Evolutionary conservation across 64 coral and sea anemone genomes (phyloP), one percentile per base, ranked within the genome.

Genomic region (Astreopora myriophthalma): DNA sequence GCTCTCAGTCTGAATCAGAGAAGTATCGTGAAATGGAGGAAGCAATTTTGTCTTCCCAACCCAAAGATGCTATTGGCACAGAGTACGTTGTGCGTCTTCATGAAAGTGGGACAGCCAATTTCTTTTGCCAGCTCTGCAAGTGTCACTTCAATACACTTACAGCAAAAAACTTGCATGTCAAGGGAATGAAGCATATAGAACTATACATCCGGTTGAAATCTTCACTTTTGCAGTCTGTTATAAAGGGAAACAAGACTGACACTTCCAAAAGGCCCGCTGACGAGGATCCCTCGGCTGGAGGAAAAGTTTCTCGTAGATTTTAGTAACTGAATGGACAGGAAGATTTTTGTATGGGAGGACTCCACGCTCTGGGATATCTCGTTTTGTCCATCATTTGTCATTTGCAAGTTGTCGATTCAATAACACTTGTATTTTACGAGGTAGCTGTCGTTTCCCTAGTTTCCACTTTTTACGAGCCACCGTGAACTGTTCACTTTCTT

Each of bases 171-270:
- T 92, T 97, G 22, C 95, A 97, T 70, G 37, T 94, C 3, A 94
- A 97, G 65, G 90, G 91, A 61, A 94, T 94, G 87, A 97, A 94
- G 30, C 95, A 97, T 38, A 91, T 97, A 24, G 95, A 97, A 32
- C 69, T 94, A 60, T 97, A 94, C 61, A 86, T 97, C 5, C 92
- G 95, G 39, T 48, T 89, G 24, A 97, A 97, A 31, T 93, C 95
- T 10, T 86, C 88, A 13, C 38, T 97, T 12, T 48, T 97, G 5
- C 64, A 93, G 22, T 61, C 82, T 22, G 91, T 94, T 37, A 93
- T 97, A 32, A 84, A 60, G n/a, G 34, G 51, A 42, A 71, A 16
- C 0, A 78, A 80, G 49, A 13, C 19, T 34, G 63, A 72, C 24
- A 67, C 76, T 0, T 3, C 27, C 0, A 78, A 62, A 27, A 66